phyloP scores from a whole-genome alignment of 2,797 vertebrate genomes.

The Aselliscus stoliczkanus region DNA sequence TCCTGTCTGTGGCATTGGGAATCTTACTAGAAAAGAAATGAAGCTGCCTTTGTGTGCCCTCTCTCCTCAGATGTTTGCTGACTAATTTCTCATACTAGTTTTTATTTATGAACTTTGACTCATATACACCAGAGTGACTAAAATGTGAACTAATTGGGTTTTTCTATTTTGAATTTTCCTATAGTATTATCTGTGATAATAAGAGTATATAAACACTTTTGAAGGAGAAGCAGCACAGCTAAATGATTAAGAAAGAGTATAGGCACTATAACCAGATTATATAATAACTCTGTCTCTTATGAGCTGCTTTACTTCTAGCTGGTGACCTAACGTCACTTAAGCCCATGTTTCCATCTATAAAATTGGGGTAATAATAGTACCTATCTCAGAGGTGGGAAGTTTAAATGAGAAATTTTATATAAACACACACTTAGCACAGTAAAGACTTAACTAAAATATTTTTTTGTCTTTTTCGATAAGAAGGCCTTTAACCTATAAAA shows the following conservation, averaged over 20 bases:
- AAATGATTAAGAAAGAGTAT: neutral
- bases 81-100: neutral
- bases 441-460: neutral
- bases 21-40: neutral
- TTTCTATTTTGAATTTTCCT: neutral
- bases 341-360: neutral
- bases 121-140: neutral
- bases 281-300: neutral
- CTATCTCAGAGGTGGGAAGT: neutral
- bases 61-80: neutral
- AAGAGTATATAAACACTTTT: neutral
- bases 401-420: constrained; percentile 2
- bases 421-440: neutral
- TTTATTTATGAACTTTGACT: neutral
- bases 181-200: neutral
- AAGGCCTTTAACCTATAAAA: neutral
- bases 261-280: neutral
- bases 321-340: neutral
- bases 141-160: neutral
- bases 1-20: neutral
- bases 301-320: neutral
- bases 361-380: neutral
- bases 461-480: neutral
- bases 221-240: neutral
- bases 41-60: neutral